Conservation (phyloP, 35 echinoderm and acorn worm genomes). For the Acanthaster planci region DNA sequence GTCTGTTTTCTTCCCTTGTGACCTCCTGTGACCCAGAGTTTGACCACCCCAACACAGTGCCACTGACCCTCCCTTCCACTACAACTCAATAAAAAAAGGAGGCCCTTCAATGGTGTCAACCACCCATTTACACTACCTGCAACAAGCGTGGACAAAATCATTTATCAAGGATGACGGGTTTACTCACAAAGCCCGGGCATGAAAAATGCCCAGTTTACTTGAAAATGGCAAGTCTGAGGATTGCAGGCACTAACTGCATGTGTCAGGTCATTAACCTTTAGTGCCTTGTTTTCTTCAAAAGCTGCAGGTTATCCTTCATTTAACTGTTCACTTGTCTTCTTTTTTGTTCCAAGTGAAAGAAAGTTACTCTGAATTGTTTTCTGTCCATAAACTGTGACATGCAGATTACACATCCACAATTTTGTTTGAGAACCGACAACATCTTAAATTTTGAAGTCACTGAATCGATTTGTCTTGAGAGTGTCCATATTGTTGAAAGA, state of each 20-base stretch:
- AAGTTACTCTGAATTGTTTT: too few relatives aligned
- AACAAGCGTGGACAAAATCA: slow-evolving; percentile 29
- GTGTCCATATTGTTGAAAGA: too few relatives aligned
- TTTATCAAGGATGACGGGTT: slow-evolving; percentile 22
- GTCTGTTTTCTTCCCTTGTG: background rate
- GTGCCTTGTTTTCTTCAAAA: background rate
- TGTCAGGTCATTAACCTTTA: slow-evolving; percentile 1
- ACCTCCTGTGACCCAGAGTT: slow-evolving; percentile 4
- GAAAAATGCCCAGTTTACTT: slow-evolving; percentile 27
- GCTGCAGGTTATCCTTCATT: too few relatives aligned
- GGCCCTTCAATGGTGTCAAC: background rate
- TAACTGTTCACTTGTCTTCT: too few relatives aligned
- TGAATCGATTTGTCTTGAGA: too few relatives aligned
- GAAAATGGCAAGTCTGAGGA: slow-evolving; percentile 10
- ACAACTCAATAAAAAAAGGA: background rate
- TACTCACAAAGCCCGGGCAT: slow-evolving; percentile 26
- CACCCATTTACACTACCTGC: slow-evolving; percentile 28
- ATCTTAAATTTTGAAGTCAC: too few relatives aligned
- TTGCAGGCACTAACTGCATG: background rate
- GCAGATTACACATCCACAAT: too few relatives aligned
- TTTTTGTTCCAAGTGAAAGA: too few relatives aligned
- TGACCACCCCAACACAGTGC: background rate
- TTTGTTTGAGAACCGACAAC: too few relatives aligned
- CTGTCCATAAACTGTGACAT: too few relatives aligned
- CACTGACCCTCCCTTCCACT: background rate